These are phyloP conservation scores for Branchellion lobata DNA, from an alignment of 2,888 invertebrate genomes.

Conservation along the genomic window DNA sequence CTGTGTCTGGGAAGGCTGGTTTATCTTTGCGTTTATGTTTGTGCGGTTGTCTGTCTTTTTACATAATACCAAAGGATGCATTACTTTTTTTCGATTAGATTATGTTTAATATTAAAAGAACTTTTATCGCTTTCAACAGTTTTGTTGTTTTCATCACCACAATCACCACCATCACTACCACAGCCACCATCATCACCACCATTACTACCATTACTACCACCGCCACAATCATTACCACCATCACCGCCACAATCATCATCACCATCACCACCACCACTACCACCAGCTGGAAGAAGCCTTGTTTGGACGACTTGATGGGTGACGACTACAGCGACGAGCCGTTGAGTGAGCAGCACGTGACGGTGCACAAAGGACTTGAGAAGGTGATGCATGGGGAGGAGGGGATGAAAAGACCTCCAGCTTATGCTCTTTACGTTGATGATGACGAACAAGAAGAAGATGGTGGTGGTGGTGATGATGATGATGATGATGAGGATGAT, in stretches of 20 bases:
- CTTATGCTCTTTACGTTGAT: background rate
- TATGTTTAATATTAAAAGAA: no score
- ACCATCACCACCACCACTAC: background rate
- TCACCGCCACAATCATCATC: conserved; percentile 46
- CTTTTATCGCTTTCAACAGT: no score
- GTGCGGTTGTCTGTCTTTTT: no score
- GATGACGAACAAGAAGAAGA: no score
- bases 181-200: conserved; percentile 45
- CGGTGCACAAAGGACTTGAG: background rate
- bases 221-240: background rate
- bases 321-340: conserved; percentile 53
- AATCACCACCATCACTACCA: background rate
- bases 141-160: background rate
- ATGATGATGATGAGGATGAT: no score
- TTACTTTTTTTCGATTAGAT: no score
- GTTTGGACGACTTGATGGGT: conserved; percentile 56
- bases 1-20: no score
- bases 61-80: no score
- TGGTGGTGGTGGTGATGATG: no score
- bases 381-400: background rate
- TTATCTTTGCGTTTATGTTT: no score
- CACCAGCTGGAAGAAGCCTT: conserved; percentile 58
- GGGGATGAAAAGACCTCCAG: background rate
- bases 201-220: background rate
- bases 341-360: background rate